Evolutionary conservation across 2,888 invertebrate species (phyloP), one percentile per base, ranked within the genome.

Genomic region (Drosophila atripex): DNA sequence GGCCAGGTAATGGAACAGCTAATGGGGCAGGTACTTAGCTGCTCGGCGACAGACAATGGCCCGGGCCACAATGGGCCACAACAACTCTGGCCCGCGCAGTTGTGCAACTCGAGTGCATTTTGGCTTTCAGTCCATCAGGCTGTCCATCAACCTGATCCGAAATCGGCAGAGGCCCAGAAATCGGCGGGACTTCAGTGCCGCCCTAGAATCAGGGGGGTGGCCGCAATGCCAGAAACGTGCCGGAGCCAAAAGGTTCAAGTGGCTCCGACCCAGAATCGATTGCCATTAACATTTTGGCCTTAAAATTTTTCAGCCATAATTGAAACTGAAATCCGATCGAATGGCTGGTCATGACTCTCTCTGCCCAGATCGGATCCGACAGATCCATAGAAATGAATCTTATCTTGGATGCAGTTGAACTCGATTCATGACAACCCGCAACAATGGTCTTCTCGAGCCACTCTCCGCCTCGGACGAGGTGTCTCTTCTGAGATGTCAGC

Each of bases 181-280:
- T 72, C 73, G 63, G 4, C 18, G 16, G 39, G 9, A 73, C 61
- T 78, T 71, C 63, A 68, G 74, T 76, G 86, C 79, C 76, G 86
- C 80, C 86, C 86, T 75, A 76, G 83, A 78, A 78, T 53, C 41
- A 65, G 51, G 41, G n/a, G n/a, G 25, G n/a, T 53, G 43, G 50
- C 49, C 16, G 47, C 55, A 55, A 25, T 30, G 5, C 3, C 18
- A 41, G 21, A 30, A 60, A 68, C 49, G 53, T 54, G 57, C 47
- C 52, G 65, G 46, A 78, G 72, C 79, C 83, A 76, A 73, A 30
- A 60, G 61, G 77, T 66, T 76, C 49, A 64, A 69, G 28, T 16
- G 43, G 43, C 23, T 54, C 9, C 9, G 28, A 2, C 7, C 28
- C 9, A 28, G 28, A 28, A 28, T 28, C 28, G 28, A 28, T 28